Conservation (phyloP, 2,888 invertebrate species). For the Thymelicus sylvestris region DNA sequence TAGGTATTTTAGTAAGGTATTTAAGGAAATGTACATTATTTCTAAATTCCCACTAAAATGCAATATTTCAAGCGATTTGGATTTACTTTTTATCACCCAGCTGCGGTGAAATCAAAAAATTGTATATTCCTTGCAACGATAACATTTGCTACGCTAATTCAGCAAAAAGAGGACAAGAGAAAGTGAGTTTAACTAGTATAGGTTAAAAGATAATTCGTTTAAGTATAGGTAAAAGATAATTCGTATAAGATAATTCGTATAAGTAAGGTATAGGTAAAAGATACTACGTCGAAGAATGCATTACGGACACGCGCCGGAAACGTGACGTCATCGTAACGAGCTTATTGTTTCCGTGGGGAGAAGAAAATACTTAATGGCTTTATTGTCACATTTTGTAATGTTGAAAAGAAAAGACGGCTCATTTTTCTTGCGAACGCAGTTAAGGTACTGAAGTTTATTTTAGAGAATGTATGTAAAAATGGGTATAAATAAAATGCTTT, state of each 20-base stretch:
- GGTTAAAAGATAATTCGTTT: background rate
- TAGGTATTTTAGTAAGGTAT: too few species aligned
- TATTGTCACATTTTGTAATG: conserved; percentile 32
- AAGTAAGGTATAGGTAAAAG: background rate
- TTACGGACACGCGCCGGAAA: conserved; percentile 23
- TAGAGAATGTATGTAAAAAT: background rate
- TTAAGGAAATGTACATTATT: too few species aligned
- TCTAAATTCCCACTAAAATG: too few species aligned
- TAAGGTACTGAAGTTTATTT: background rate
- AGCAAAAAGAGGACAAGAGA: too few species aligned
- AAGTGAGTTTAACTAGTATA: background rate
- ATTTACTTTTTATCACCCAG: too few species aligned
- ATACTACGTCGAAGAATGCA: conserved; percentile 10
- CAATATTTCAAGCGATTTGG: too few species aligned
- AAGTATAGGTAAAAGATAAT: background rate
- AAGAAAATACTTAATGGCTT: conserved; percentile 50
- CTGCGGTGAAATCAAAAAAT: too few species aligned
- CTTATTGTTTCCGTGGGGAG: conserved; percentile 50
- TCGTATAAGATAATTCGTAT: background rate
- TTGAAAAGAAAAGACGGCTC: background rate
- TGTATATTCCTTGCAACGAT: too few species aligned
- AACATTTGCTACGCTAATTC: too few species aligned
- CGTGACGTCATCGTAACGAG: conserved; percentile 53
- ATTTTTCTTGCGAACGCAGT: conserved; percentile 1
- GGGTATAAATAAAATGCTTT: too few species aligned